Conservation (phyloP, 2,113 vertebrate genomes). For the Cyanoramphus novaezelandiae region DNA sequence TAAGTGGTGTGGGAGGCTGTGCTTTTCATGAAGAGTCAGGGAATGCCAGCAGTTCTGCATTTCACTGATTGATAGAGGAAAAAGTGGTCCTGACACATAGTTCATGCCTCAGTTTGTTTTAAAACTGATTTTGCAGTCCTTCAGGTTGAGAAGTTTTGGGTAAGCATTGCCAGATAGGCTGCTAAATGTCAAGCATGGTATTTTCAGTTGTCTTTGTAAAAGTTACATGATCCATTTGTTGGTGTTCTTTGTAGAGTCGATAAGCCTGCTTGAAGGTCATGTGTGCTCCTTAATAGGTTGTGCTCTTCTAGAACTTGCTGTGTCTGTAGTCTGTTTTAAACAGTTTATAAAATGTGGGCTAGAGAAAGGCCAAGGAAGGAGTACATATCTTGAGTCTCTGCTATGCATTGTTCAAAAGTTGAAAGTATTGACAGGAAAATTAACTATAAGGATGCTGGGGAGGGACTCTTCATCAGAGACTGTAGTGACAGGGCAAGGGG, state of each 20-base stretch:
- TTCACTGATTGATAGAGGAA: neutral
- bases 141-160: neutral
- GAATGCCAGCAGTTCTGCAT: neutral
- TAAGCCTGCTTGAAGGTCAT: neutral
- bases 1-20: neutral
- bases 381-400: neutral
- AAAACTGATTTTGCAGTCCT: neutral
- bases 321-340: neutral
- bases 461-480: no score
- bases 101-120: neutral
- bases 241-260: neutral
- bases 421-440: neutral
- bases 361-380: neutral
- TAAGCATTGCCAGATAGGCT: neutral
- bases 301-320: neutral
- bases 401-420: neutral
- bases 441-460: neutral
- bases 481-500: no score
- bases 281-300: neutral
- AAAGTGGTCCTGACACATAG: neutral
- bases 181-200: accelerated
- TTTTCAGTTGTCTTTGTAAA: neutral
- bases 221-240: neutral
- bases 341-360: neutral
- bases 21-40: neutral